Percentiles rank a stretch among this genome's conserved stretches.
phyloP scores from a whole-genome alignment of 2,113 vertebrate genomes.

The Ptilonorhynchus violaceus region DNA sequence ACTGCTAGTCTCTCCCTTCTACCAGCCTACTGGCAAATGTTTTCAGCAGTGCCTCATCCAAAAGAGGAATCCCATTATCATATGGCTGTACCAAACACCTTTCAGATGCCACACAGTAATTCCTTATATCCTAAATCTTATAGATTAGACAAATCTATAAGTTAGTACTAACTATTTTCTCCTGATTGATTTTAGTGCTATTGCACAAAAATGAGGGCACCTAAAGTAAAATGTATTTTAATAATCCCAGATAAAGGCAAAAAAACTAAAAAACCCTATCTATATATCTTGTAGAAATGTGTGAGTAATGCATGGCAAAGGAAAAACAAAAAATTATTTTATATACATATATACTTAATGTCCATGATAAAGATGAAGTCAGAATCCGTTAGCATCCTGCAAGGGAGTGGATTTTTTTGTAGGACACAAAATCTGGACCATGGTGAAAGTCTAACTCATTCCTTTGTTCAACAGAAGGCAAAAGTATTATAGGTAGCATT shows the following conservation, averaged over 20 bases:
- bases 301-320: neutral
- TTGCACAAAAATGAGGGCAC: neutral
- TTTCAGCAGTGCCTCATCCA: neutral
- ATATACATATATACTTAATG: neutral
- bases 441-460: neutral
- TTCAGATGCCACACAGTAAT: neutral
- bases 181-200: neutral
- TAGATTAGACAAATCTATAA: neutral
- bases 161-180: neutral
- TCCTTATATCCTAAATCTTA: neutral
- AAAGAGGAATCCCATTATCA: neutral
- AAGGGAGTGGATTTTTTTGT: neutral
- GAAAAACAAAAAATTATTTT: neutral
- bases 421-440: neutral
- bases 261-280: neutral
- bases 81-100: neutral
- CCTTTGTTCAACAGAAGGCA: neutral
- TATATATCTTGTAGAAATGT: neutral
- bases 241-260: neutral
- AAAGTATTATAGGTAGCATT: neutral
- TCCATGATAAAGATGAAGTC: neutral
- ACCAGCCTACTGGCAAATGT: neutral
- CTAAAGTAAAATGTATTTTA: neutral
- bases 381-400: neutral
- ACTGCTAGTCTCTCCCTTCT: neutral